Percentiles rank a stretch among this genome's conserved stretches.
phyloP scores from a whole-genome alignment of 2,113 vertebrate species.

The Canis aureus region DNA sequence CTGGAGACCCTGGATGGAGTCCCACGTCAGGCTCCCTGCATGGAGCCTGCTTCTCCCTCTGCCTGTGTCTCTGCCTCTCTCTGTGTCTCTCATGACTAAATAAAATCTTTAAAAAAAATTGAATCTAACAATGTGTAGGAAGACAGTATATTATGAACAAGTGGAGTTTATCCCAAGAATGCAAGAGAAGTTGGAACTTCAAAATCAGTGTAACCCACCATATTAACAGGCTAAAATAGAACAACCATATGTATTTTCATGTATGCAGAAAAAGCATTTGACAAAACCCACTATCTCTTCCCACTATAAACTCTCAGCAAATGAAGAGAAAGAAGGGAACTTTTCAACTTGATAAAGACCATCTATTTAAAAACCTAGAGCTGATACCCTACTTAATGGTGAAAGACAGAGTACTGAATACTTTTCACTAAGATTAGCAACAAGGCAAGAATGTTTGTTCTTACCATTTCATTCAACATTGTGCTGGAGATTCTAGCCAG shows the following conservation, averaged over 20 bases:
- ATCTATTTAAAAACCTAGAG: background rate
- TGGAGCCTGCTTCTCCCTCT: no score
- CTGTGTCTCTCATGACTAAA: no score
- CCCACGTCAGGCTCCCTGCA: no score
- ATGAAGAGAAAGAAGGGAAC: background rate
- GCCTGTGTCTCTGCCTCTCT: no score
- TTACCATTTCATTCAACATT: background rate
- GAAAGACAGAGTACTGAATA: background rate
- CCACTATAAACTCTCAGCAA: background rate
- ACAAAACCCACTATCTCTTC: background rate
- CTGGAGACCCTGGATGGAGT: no score
- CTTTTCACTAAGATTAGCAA: background rate
- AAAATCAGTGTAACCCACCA: background rate
- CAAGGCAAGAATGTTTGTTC: background rate
- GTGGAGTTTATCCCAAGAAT: background rate
- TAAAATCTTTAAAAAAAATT: background rate
- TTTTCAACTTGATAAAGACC: background rate
- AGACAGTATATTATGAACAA: background rate
- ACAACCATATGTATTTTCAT: background rate
- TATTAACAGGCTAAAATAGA: background rate
- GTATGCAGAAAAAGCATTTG: background rate
- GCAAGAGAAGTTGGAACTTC: background rate
- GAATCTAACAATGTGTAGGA: background rate
- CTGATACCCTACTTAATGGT: background rate
- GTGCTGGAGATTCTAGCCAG: background rate